phyloP scores from a whole-genome alignment of 2,797 vertebrate species.

The Sitta carolinensis region DNA sequence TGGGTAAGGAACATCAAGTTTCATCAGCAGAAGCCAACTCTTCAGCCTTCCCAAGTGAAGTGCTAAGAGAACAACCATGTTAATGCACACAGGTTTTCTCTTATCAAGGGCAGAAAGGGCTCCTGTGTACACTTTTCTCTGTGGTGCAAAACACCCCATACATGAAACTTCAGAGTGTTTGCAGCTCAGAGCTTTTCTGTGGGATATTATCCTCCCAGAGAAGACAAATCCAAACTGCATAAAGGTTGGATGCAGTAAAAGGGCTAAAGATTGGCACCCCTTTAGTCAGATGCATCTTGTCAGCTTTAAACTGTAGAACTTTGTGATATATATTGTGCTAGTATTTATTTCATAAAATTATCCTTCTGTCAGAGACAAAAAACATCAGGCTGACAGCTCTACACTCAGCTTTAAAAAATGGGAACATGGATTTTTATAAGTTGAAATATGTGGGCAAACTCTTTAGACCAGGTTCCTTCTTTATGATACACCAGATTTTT shows the following conservation, averaged over 20 bases:
- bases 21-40: neutral
- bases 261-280: neutral
- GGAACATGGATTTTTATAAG: neutral
- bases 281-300: neutral
- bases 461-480: neutral
- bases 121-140: neutral
- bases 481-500: neutral
- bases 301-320: neutral
- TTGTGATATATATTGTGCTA: neutral
- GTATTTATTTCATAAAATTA: neutral
- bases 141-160: accelerated
- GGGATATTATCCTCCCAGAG: neutral
- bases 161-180: neutral
- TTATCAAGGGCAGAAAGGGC: neutral
- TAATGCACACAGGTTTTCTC: neutral
- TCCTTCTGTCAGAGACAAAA: neutral
- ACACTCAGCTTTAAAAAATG: neutral
- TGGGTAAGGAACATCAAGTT: neutral
- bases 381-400: neutral
- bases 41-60: neutral
- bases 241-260: neutral
- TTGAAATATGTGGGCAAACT: neutral
- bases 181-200: neutral
- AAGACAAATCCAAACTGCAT: neutral
- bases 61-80: neutral